phyloP scores from a whole-genome alignment of 1,140 invertebrate genomes.

The Brachionus paranguensis region DNA sequence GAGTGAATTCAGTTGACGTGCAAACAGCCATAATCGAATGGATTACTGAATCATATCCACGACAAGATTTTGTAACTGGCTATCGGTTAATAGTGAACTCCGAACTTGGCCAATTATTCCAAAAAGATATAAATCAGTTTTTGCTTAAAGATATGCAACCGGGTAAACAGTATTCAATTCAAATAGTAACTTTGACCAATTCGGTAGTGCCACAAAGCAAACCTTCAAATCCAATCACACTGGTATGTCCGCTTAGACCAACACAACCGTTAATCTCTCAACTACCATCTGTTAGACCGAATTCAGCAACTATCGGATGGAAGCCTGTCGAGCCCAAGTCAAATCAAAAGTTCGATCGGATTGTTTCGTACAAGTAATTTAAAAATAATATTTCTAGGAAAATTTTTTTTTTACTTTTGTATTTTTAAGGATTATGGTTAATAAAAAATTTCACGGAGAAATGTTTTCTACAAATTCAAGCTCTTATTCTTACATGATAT shows the following conservation, averaged over 20 bases:
- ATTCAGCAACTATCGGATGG: conserved; percentile 52
- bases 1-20: conserved; percentile 47
- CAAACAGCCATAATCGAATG: conserved; percentile 50
- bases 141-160: conserved; percentile 44
- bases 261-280: conserved; percentile 46
- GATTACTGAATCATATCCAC: conserved; percentile 43
- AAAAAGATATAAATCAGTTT: conserved; percentile 45
- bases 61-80: conserved; percentile 46
- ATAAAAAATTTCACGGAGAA: conserved; percentile 51
- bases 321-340: conserved; percentile 45
- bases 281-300: conserved; percentile 50
- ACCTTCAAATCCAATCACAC: conserved; percentile 47
- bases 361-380: conserved; percentile 48
- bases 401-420: neutral
- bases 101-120: conserved; percentile 8
- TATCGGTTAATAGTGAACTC: conserved; percentile 49
- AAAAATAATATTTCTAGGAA: neutral
- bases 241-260: conserved; percentile 50
- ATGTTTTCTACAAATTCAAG: conserved; percentile 46
- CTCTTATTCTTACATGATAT: conserved; percentile 52
- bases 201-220: conserved; percentile 49
- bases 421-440: conserved; percentile 48
- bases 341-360: conserved; percentile 46
- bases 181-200: conserved; percentile 47
- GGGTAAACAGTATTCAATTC: conserved; percentile 49